A percentile compares a stretch with the other conserved stretches of the same genome.
These are phyloP conservation scores for Trachelus troglodyta DNA, from an alignment of 2,888 invertebrate species.

Conservation along the genomic window DNA sequence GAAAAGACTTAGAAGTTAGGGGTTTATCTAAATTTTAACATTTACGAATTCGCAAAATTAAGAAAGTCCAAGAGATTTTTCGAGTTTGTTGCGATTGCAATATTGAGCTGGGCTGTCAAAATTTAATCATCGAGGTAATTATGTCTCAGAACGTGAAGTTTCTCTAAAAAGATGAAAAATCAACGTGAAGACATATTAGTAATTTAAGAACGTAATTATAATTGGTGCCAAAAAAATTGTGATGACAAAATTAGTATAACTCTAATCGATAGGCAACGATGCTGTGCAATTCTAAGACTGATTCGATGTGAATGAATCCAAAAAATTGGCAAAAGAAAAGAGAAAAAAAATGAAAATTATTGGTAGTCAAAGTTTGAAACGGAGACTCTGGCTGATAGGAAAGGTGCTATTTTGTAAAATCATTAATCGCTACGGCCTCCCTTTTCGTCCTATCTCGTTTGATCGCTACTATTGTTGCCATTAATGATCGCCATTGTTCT, in stretches of 20 bases:
- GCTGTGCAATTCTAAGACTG: neutral
- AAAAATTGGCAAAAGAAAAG: conserved; percentile 30
- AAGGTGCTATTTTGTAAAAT: conserved; percentile 55
- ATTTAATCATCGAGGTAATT: neutral
- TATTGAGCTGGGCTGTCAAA: neutral
- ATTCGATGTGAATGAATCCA: conserved; percentile 24
- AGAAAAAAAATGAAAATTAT: conserved; percentile 8
- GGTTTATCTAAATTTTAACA: too few relatives aligned
- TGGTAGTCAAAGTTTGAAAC: conserved; percentile 9
- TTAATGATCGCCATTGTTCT: neutral
- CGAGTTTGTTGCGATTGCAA: too few relatives aligned
- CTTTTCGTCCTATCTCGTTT: conserved; percentile 11
- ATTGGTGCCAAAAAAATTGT: conserved; percentile 31
- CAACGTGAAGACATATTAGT: too few relatives aligned
- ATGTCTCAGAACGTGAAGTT: too few relatives aligned
- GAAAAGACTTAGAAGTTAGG: too few relatives aligned
- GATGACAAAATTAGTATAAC: too few relatives aligned
- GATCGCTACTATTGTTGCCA: conserved; percentile 16
- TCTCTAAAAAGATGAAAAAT: too few relatives aligned
- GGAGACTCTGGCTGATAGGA: conserved; percentile 46
- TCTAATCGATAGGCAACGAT: too few relatives aligned
- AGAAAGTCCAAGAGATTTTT: too few relatives aligned
- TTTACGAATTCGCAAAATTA: too few relatives aligned
- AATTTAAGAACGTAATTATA: conserved; percentile 3
- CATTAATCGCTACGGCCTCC: neutral